Percentiles rank a stretch among this genome's conserved stretches.
Conservation (phyloP, 2,113 vertebrate species). For the Sceloporus undulatus region DNA sequence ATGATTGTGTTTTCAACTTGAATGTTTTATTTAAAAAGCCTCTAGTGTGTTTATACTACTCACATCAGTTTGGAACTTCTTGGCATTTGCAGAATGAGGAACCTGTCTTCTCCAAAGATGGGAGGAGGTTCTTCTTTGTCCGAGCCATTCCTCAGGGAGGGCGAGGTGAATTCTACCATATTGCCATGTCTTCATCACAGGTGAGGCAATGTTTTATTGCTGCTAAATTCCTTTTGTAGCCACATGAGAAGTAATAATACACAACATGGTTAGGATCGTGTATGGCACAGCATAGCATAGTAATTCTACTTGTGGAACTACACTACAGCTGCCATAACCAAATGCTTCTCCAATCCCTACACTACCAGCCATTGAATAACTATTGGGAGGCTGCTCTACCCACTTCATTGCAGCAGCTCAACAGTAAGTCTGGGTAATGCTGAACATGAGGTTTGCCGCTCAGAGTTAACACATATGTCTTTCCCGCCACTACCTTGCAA, state of each 20-base stretch:
- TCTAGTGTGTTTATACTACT: background rate
- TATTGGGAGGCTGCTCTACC: too few relatives aligned
- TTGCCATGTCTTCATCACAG: conserved; percentile 92
- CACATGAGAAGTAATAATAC: background rate
- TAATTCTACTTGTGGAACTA: too few relatives aligned
- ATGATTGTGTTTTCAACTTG: background rate
- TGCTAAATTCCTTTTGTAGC: background rate
- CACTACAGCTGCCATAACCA: too few relatives aligned
- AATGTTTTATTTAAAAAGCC: background rate
- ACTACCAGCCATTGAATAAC: too few relatives aligned
- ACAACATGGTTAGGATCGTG: background rate
- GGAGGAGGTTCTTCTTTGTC: conserved; percentile 93
- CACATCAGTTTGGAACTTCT: background rate
- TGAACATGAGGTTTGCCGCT: too few relatives aligned
- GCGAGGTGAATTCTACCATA: conserved; percentile 93
- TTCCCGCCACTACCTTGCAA: too few relatives aligned
- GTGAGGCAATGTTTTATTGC: conserved; percentile 57
- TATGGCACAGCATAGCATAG: too few relatives aligned
- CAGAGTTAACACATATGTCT: too few relatives aligned
- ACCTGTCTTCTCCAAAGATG: conserved; percentile 92
- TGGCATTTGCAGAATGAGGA: conserved; percentile 85
- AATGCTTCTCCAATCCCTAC: too few relatives aligned
- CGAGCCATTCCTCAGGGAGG: conserved; percentile 93
- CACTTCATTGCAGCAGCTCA: too few relatives aligned
- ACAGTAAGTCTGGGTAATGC: too few relatives aligned